phyloP scores from a whole-genome alignment of 2,888 invertebrate species.

The Synanthedon myopaeformis region DNA sequence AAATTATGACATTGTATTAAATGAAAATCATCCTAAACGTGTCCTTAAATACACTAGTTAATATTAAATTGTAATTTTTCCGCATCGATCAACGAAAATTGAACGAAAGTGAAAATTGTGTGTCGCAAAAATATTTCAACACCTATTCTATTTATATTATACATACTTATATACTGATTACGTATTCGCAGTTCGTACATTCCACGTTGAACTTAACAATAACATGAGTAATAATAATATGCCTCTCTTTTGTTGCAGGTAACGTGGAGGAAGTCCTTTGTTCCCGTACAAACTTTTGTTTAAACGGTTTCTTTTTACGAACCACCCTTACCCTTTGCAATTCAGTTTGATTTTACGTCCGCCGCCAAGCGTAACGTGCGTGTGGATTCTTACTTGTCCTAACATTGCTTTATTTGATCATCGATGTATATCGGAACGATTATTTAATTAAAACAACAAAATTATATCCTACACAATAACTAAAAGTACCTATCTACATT shows the following conservation, averaged over 20 bases:
- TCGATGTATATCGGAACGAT: no score
- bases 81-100: not conserved
- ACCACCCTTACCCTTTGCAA: constrained; percentile 8
- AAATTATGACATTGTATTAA: no score
- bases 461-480: no score
- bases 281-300: constrained; percentile 15
- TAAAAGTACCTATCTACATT: no score
- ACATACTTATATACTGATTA: not conserved
- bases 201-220: not conserved
- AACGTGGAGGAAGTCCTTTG: constrained; percentile 31
- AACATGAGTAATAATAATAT: constrained; percentile 19
- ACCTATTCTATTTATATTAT: not conserved
- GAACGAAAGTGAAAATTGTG: not conserved
- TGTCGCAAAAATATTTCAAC: no score
- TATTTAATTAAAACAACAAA: no score
- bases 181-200: not conserved
- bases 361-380: no score
- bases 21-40: no score
- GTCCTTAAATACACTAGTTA: no score
- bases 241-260: constrained; percentile 49
- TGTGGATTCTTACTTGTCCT: no score
- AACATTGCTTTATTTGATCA: no score
- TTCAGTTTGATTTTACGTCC: no score
- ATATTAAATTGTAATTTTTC: not conserved
- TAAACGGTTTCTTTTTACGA: constrained; percentile 7